Conservation (phyloP, 2,888 invertebrate species). For the Cynaeus angustus region DNA sequence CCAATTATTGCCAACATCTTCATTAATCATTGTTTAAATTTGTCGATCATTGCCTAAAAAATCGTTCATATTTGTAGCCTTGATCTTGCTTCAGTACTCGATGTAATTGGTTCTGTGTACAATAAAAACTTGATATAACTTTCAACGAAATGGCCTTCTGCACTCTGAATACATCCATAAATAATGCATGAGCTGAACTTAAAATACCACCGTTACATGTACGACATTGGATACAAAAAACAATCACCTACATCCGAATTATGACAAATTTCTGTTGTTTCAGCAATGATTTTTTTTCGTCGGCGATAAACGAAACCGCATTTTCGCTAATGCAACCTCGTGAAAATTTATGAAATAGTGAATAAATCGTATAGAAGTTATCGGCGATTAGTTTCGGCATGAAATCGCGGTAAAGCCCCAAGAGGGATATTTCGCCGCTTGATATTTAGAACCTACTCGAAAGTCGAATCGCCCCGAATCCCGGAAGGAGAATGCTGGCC, state of each 20-base stretch:
- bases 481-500: constrained; percentile 55
- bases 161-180: not conserved
- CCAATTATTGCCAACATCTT: no score
- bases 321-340: not conserved
- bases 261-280: not conserved
- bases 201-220: constrained; percentile 8
- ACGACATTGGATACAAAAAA: not conserved
- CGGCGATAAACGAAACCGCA: not conserved
- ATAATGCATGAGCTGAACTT: not conserved
- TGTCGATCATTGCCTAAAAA: no score
- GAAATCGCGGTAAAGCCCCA: constrained; percentile 59
- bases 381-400: constrained; percentile 57
- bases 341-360: constrained; percentile 34
- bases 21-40: no score
- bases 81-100: not conserved
- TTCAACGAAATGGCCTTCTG: not conserved
- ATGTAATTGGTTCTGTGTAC: constrained; percentile 1
- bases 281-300: not conserved
- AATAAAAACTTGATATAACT: constrained; percentile 2
- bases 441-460: constrained; percentile 59
- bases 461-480: constrained; percentile 51
- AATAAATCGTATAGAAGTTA: constrained; percentile 41
- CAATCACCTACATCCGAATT: not conserved
- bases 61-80: not conserved
- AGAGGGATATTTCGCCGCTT: constrained; percentile 61